Conservation (phyloP, 1,140 invertebrate species). For the Trichoplusia ni region DNA sequence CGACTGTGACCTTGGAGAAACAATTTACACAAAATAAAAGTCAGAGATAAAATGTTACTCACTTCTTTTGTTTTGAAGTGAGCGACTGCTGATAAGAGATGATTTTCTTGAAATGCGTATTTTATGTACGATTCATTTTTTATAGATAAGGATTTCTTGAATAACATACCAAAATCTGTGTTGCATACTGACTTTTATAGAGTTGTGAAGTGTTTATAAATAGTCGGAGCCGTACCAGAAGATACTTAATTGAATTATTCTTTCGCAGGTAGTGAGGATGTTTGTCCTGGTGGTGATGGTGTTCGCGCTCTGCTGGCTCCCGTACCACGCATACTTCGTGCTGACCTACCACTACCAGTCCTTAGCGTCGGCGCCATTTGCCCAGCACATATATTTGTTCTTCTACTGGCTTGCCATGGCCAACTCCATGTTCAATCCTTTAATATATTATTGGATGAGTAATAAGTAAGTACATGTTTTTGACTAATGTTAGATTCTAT, state of each 20-base stretch:
- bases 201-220: no score
- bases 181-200: no score
- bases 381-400: constrained; percentile 89
- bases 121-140: no score
- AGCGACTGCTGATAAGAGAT: no score
- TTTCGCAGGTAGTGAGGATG: constrained; percentile 90
- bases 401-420: constrained; percentile 97
- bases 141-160: no score
- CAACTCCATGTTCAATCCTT: constrained; percentile 94
- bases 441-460: constrained; percentile 97
- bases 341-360: constrained; percentile 88
- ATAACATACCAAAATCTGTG: no score
- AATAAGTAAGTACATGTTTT: constrained; percentile 70
- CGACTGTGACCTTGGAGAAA: no score
- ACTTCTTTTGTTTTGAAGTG: no score
- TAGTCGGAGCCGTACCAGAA: neutral
- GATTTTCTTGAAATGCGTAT: no score
- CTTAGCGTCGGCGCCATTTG: constrained; percentile 85
- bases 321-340: constrained; percentile 93
- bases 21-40: no score
- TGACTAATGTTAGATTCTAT: neutral
- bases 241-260: neutral
- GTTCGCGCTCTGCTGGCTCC: constrained; percentile 93
- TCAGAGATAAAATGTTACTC: no score
- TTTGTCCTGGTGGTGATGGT: constrained; percentile 90